A percentile compares a stretch with the other conserved stretches of the same genome.
These are phyloP conservation scores for Xenentodon cancila DNA, from an alignment of 2,797 vertebrate genomes.

Conservation along the genomic window DNA sequence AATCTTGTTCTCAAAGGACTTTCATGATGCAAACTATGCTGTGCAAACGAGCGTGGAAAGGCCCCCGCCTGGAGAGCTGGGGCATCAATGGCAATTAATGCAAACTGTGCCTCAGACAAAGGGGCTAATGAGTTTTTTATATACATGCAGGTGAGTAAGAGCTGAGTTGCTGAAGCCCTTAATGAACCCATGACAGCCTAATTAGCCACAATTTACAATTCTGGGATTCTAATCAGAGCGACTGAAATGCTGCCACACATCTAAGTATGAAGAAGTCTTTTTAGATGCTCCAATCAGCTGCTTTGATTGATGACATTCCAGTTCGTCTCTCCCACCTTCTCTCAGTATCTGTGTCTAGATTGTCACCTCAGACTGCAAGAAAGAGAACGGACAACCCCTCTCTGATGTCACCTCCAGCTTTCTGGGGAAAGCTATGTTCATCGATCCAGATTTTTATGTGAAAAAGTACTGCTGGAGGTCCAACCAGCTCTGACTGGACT, in stretches of 20 bases:
- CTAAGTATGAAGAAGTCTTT: slow-evolving; percentile 95
- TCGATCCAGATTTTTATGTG: no score
- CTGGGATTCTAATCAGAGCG: slow-evolving; percentile 97
- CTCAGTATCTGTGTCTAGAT: slow-evolving; percentile 36
- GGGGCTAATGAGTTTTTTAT: slow-evolving; percentile 99
- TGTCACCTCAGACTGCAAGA: no score
- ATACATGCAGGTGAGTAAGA: slow-evolving; percentile 98
- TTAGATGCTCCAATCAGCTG: slow-evolving; percentile 95
- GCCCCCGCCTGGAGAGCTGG: slow-evolving; percentile 72
- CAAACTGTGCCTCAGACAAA: slow-evolving; percentile 98
- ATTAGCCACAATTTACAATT: slow-evolving; percentile 99
- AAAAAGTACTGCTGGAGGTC: no score
- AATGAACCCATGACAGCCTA: slow-evolving; percentile 99
- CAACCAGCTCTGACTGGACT: no score
- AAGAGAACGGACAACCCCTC: no score
- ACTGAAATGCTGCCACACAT: slow-evolving; percentile 92
- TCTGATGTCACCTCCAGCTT: no score
- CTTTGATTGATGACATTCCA: slow-evolving; percentile 96
- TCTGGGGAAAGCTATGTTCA: no score
- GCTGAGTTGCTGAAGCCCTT: slow-evolving; percentile 97
- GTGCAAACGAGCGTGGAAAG: slow-evolving; percentile 79
- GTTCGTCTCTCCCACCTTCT: slow-evolving; percentile 1
- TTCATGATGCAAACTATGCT: slow-evolving; percentile 65
- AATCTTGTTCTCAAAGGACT: slow-evolving; percentile 47
- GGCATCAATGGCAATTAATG: slow-evolving; percentile 95